phyloP scores from a whole-genome alignment of 2,888 invertebrate genomes.

The Nebria salina region DNA sequence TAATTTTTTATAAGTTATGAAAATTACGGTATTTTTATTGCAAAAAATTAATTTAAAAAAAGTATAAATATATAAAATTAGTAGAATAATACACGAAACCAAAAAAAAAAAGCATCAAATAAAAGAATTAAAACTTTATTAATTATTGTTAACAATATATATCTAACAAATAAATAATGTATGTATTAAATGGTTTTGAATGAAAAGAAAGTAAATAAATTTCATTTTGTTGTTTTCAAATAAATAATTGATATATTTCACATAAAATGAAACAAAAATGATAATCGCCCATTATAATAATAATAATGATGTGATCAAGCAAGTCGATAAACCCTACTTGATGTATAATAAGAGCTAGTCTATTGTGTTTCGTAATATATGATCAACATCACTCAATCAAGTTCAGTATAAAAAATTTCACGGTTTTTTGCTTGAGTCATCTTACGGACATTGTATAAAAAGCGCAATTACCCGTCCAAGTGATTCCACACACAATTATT shows the following conservation, averaged over 20 bases:
- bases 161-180: no score
- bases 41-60: no score
- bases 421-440: not conserved
- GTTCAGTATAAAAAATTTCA: not conserved
- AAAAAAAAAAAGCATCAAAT: no score
- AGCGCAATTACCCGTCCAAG: not conserved
- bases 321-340: not conserved
- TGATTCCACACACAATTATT: not conserved
- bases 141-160: no score
- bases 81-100: no score
- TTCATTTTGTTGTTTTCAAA: not conserved
- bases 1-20: no score
- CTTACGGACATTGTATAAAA: not conserved
- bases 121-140: no score
- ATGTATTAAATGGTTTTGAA: not conserved
- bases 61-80: no score
- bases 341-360: not conserved
- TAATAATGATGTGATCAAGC: conserved; percentile 22
- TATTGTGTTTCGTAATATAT: not conserved
- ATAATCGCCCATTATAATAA: conserved; percentile 34
- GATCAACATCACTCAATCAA: not conserved
- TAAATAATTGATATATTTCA: conserved; percentile 24
- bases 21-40: no score
- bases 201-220: not conserved
- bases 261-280: conserved; percentile 34